Percentiles rank a stretch among this genome's conserved stretches.
phyloP scores from a whole-genome alignment of 2,113 vertebrate species.

The Elaphurus davidianus region DNA sequence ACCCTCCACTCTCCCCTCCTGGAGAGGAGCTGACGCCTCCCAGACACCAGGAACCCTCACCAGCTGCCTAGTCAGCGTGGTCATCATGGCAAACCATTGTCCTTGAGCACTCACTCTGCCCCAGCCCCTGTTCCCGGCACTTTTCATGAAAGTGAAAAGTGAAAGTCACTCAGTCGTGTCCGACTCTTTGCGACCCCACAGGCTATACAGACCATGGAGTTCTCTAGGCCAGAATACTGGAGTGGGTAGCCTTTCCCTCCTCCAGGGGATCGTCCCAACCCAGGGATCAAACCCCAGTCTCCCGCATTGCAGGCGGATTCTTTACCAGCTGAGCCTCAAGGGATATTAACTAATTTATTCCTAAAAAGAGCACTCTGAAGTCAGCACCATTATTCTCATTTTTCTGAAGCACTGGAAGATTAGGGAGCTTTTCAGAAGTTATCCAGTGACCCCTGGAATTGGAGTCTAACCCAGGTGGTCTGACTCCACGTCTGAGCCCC shows the following conservation, averaged over 20 bases:
- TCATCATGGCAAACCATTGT: background rate
- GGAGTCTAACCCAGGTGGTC: background rate
- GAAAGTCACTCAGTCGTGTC: background rate
- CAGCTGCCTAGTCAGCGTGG: fast-evolving
- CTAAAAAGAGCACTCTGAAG: background rate
- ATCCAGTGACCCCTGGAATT: background rate
- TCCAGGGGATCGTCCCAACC: background rate
- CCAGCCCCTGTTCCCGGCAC: background rate
- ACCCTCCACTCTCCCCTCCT: background rate
- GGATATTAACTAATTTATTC: background rate
- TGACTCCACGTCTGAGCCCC: background rate
- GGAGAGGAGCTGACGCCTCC: background rate
- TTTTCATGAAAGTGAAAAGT: background rate
- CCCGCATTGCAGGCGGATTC: fast-evolving
- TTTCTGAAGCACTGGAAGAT: background rate
- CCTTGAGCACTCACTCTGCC: background rate
- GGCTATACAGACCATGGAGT: background rate
- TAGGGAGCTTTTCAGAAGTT: background rate
- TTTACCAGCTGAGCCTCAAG: background rate
- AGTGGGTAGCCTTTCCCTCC: background rate
- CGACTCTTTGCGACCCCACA: background rate
- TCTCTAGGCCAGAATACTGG: background rate
- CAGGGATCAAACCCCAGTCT: background rate
- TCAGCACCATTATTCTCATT: background rate
- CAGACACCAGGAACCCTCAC: background rate